Base-by-base conservation (phyloP, 2,888 invertebrate species). In the Antheraea assamensis region DNA sequence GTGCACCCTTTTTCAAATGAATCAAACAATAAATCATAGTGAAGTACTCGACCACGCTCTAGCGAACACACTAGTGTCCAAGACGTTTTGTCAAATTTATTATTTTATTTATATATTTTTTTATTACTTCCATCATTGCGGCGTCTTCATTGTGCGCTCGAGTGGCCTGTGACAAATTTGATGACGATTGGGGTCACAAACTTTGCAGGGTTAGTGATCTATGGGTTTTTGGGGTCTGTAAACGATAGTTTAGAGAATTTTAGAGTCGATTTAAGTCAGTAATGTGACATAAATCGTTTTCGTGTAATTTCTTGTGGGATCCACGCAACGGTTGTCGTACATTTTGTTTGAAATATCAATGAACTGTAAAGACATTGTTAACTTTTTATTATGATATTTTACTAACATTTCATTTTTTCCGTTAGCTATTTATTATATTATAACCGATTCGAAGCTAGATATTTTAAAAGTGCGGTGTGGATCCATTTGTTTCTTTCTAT, bases 81-180 rank as follows among this genome's bases (percentile, higher is more conserved):
- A 94, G 94, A 94, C 94, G 94, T 94, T 94, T 94, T 94, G 94
- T 94, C 92, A 93, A 93, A 92, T 93, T 93, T 93, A 93, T 93
- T 93, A 94, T 94, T 93, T 93, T 92, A 93, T 94, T 94, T 92
- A 92, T 92, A 85, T 88, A 91, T 92, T 92, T 93, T 94, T 93
- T 94, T 93, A 93, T 93, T 92, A 88, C 87, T 86, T 83, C 85
- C 86, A 86, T 85, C 87, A 91, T 90, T 92, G 91, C 88, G 88
- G 87, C 84, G 81, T 89, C 88, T 86, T 86, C 85, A 90, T 94
- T 94, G 93, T 94, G 80, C 75, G 87, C 82, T 92, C 87, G 91
- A 93, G 93, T 93, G 90, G 90, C 86, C 93, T 94, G 94, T 94
- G 94, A 94, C 94, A 94, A 94, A 94, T 94, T 94, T 92, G 93